Evolutionary conservation across 2,888 invertebrate species (phyloP), one percentile per base, ranked within the genome.

Genomic region (Ligdia adustata): DNA sequence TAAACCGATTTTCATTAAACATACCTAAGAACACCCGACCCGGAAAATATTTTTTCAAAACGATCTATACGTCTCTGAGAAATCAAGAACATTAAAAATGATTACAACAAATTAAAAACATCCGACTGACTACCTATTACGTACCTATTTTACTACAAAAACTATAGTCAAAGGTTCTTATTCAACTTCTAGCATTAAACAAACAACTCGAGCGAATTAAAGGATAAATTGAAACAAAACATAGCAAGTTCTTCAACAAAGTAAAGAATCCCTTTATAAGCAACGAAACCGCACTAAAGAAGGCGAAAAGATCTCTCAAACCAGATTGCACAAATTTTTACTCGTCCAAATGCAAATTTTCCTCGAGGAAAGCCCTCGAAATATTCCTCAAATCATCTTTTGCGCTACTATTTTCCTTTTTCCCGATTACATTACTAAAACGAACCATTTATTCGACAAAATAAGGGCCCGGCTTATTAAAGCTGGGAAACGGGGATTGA

Each of bases 351-450:
- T 16, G 40, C 29, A 40, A 47, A 40, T 29, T 40, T 31, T 24
- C 29, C 13, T 18, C 26, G 4, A 28, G 24, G 7, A 22, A 44
- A 24, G 22, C 18, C 1, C 35, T 11, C 29, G 13, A n/a, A 41
- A 29, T 41, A 38, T 49, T 48, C 20, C 32, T 29, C 42, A 38
- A 48, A 48, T 48, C 38, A 42, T 42, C 33, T 42, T 34, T 47
- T 12, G 15, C 24, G 33, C 22, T 35, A 35, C 37, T 49, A 49
- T 43, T 49, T 49, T 32, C 48, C 37, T 49, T 37, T 49, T 34
- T 38, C 33, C 16, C 37, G 38, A 49, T 49, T 49, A 49, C 48
- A 43, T 49, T 49, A 49, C 38, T 37, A 28, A 49, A 43, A 32
- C 42, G 48, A 37, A 43, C 38, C 48, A 49, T 43, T 49, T 42